Evolutionary conservation across 2,888 invertebrate genomes (phyloP), one percentile per base, ranked within the genome.

Genomic region (Hirudinaria manillensis): DNA sequence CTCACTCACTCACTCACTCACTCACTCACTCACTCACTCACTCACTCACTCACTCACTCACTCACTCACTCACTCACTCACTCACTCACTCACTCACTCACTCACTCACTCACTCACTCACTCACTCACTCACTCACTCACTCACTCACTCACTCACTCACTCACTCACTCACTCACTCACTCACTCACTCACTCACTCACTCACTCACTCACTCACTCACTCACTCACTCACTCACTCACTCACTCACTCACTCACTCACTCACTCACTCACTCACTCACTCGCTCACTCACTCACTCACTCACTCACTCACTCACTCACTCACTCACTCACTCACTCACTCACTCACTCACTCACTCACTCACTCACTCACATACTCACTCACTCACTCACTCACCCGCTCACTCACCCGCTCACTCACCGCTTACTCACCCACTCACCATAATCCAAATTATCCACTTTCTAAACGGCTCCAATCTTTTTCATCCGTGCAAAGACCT

Each of bases 261-360:
- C 13, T 7, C 27, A 24, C 13, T 56, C 56, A 24, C 27, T 56
- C 56, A 36, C 27, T 56, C 56, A 24, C 56, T 56, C 61, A 27
- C 29, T 61, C 61, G 10, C 61, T 61, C 29, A 27, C 29, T 61
- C 61, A 27, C 61, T 61, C 61, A 27, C 29, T 4, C 61, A 27
- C 61, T 61, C 29, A 27, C 61, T 61, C 61, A 27, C 61, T 61
- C 29, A 27, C 61, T 61, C 61, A 27, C 29, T 61, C 61, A 27
- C 10, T 61, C 61, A 27, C 4, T 61, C 61, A 27, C 2, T 61
- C 61, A 27, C 29, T 61, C 29, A 24, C 24, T 16, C 24, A 29
- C 61, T 61, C 24, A 27, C 24, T 61, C 29, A 61, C 10, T 61
- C 29, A 27, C 29, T 16, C 29, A 6, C 61, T 61, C 21, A 61